Evolutionary conservation across 2,888 invertebrate genomes (phyloP).

Genomic region (Amblyjoppa fuscipennis): DNA sequence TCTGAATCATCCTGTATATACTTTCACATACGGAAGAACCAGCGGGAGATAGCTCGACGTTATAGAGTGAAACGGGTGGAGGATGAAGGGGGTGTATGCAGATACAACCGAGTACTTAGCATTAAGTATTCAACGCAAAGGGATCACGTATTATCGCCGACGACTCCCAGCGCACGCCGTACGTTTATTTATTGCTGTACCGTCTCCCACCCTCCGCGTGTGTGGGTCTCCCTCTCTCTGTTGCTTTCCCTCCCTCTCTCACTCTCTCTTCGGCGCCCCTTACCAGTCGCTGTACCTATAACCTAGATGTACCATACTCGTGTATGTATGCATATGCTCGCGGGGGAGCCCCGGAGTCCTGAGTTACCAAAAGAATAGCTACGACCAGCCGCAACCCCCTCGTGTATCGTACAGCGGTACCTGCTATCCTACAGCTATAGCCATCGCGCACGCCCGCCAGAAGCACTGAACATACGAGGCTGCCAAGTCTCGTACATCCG

Average conservation of each 20-base stretch:
- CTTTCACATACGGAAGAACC: slow-evolving; percentile 44
- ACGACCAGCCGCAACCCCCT: slow-evolving; percentile 68
- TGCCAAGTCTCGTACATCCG: slow-evolving; percentile 70
- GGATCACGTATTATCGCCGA: slow-evolving; percentile 84
- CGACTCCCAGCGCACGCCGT: slow-evolving; percentile 79
- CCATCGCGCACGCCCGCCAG: slow-evolving; percentile 38
- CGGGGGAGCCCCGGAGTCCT: slow-evolving; percentile 39
- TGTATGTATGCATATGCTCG: slow-evolving; percentile 59
- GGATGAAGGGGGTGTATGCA: slow-evolving; percentile 76
- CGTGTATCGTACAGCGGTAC: slow-evolving; percentile 66
- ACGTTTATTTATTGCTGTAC: slow-evolving; percentile 83
- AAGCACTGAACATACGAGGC: slow-evolving; percentile 59
- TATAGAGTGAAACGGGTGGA: slow-evolving; percentile 41
- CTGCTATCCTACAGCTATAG: slow-evolving; percentile 43
- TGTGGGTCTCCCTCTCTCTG: neutral
- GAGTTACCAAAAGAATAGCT: slow-evolving; percentile 70
- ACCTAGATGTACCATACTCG: slow-evolving; percentile 54
- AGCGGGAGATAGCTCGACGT: slow-evolving; percentile 54
- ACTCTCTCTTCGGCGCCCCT: slow-evolving; percentile 13
- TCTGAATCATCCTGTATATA: slow-evolving; percentile 56
- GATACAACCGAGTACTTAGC: slow-evolving; percentile 83
- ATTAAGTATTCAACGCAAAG: slow-evolving; percentile 85
- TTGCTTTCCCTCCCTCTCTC: neutral
- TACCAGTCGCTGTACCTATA: slow-evolving; percentile 45
- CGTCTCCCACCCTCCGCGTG: slow-evolving; percentile 46